Evolutionary conservation across 1,140 invertebrate species (phyloP), one percentile per base, ranked within the genome.

Genomic region (Bradynema listronoti): DNA sequence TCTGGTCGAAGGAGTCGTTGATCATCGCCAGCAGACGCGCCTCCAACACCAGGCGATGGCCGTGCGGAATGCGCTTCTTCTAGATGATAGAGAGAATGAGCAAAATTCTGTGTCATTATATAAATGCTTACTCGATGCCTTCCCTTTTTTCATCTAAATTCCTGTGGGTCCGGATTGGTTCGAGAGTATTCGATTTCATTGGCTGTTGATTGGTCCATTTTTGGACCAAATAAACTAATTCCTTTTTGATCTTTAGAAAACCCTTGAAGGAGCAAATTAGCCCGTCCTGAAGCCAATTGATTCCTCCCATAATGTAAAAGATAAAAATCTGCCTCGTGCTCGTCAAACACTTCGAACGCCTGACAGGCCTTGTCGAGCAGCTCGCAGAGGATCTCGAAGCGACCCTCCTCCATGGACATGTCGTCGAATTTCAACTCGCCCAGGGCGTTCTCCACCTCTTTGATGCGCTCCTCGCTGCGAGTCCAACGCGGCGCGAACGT

Each of bases 21-120:
- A 72, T 52, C 0, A 61, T 39, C 30, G 52, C 50, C 22, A 72
- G 33, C 30, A 72, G 61, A 6, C 58, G 49, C 45, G 58, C 53
- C 45, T 72, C 70, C 2, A 72, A 49, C 19, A 72, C 61, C n/a
- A 76, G 45, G 9, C 69, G 72, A 56, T 72, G 72, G 0, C 68
- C 72, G 9, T 46, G 27, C 11, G 67, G 56, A 29, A 72, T 57
- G 47, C 45, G 47, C 11, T 61, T 56, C 4, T 58, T 33, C 68
- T 68, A 43, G 32, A 72, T n/a, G n/a, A n/a, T n/a, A 66, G n/a
- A n/a, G n/a, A n/a, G n/a, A n/a, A 22, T 56, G n/a, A 49, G 41
- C n/a, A 54, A 56, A 54, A n/a, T 56, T n/a, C 14, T 57, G 27
- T 16, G 22, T 56, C 41, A 50, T 14, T n/a, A 1, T 50, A n/a